phyloP scores from a whole-genome alignment of 2,113 vertebrate species.

The Salvelinus namaycush region DNA sequence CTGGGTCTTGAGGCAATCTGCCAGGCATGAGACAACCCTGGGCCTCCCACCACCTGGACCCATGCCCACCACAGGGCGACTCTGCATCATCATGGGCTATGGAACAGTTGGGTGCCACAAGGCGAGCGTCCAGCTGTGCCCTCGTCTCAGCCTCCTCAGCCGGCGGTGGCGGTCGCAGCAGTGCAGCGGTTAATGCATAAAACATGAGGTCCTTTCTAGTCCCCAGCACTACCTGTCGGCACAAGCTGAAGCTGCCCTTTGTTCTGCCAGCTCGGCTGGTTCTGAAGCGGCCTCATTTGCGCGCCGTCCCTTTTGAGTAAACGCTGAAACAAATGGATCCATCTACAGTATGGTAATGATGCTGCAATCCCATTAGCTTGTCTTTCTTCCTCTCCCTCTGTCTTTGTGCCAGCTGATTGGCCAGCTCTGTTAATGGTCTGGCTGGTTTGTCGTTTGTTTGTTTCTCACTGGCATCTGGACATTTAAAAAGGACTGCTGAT shows the following conservation, averaged over 20 bases:
- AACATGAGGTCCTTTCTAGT: not conserved
- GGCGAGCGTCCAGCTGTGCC: not conserved
- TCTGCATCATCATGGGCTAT: no score
- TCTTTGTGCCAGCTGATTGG: constrained; percentile 37
- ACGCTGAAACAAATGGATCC: not conserved
- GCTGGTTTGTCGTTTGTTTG: constrained; percentile 49
- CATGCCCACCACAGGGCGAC: not conserved
- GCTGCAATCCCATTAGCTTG: constrained; percentile 37
- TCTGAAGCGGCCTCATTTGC: constrained; percentile 7
- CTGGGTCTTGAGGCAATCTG: not conserved
- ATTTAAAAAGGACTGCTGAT: not conserved
- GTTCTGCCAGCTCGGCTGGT: constrained; percentile 17
- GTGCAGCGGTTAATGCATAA: not conserved
- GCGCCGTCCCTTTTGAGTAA: not conserved
- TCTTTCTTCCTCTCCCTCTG: constrained; percentile 25
- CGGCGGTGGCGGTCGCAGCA: not conserved
- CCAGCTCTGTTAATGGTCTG: constrained; percentile 38
- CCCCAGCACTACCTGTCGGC: not conserved
- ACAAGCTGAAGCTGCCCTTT: not conserved
- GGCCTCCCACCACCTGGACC: not conserved
- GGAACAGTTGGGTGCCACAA: not conserved
- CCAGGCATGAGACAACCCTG: not conserved
- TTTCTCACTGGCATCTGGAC: constrained; percentile 19
- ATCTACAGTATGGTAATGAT: constrained; percentile 22
- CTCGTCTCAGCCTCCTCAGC: not conserved